These are phyloP conservation scores for Aphrophora alni DNA, from an alignment of 2,888 invertebrate genomes.

Conservation along the genomic window DNA sequence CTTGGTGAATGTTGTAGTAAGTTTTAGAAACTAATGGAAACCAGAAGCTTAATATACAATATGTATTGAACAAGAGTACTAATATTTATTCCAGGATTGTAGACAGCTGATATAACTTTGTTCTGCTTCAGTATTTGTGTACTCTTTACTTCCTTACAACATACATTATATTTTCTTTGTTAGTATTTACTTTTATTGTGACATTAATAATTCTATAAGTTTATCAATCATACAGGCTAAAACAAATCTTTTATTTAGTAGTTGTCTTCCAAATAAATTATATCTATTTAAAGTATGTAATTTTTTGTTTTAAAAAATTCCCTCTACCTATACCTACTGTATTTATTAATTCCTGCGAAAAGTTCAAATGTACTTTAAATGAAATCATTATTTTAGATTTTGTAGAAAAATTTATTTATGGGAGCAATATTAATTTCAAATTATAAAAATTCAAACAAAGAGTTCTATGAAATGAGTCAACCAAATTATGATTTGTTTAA, in stretches of 20 bases:
- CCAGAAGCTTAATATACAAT: not conserved
- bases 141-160: not conserved
- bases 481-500: no score
- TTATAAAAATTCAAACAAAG: no score
- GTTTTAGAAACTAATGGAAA: not conserved
- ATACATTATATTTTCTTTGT: not conserved
- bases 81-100: not conserved
- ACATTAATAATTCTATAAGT: not conserved
- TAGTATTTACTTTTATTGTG: not conserved
- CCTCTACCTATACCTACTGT: no score
- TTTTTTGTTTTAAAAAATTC: no score
- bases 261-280: not conserved
- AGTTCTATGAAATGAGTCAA: no score
- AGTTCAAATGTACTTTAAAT: no score
- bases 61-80: not conserved
- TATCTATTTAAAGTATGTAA: not conserved
- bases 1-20: not conserved
- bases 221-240: not conserved
- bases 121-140: not conserved
- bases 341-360: no score
- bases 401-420: no score
- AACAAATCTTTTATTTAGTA: not conserved
- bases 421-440: no score
- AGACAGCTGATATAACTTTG: not conserved
- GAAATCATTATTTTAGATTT: no score